Conservation (phyloP, 2,113 vertebrate species). For the Propithecus coquereli region DNA sequence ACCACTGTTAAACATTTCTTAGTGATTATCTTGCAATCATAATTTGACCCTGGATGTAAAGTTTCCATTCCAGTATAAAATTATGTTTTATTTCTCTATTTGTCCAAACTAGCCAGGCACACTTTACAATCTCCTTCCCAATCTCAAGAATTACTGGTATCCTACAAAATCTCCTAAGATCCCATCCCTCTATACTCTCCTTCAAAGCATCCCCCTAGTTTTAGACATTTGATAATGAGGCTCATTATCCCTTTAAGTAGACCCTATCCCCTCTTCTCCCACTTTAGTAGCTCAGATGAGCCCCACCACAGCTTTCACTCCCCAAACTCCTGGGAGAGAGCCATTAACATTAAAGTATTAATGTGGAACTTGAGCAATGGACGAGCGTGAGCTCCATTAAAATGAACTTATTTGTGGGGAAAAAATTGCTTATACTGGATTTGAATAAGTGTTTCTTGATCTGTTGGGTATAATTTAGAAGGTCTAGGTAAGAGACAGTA, state of each 20-base stretch:
- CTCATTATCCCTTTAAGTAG: background rate
- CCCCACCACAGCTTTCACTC: background rate
- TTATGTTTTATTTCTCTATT: background rate
- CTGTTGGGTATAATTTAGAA: constrained; percentile 68
- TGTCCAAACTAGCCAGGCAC: background rate
- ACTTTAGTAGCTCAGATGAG: background rate
- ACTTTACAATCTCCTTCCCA: background rate
- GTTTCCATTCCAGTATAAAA: background rate
- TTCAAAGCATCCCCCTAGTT: background rate
- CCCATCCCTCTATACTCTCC: background rate
- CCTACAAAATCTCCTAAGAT: background rate
- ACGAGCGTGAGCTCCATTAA: background rate
- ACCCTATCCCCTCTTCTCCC: background rate
- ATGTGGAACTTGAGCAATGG: background rate
- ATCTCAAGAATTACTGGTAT: background rate
- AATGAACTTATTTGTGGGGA: background rate
- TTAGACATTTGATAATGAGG: background rate
- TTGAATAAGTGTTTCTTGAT: constrained; percentile 64
- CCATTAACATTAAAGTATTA: background rate
- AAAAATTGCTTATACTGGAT: background rate
- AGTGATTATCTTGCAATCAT: background rate
- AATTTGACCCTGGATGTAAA: background rate
- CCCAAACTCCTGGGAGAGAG: background rate
- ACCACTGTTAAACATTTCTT: background rate
- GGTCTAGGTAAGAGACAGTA: constrained; percentile 59